Evolutionary conservation across 2,113 vertebrate species (phyloP).

Genomic region (Lutjanus erythropterus): DNA sequence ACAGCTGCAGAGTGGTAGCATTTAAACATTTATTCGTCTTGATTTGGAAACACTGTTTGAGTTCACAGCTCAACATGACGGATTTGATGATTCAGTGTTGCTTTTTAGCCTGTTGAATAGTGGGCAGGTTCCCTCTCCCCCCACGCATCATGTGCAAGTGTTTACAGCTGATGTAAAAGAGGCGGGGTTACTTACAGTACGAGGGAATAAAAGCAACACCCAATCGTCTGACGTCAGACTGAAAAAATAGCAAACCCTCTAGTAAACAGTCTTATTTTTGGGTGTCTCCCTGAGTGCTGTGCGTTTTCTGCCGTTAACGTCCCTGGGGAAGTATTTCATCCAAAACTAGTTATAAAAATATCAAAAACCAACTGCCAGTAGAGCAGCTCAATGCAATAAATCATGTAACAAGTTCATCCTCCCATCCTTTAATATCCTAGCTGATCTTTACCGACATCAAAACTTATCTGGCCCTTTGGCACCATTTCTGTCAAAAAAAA

Average conservation of each 20-base stretch:
- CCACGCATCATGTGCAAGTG: slow-evolving; percentile 40
- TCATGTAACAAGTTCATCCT: slow-evolving; percentile 42
- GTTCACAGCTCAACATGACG: slow-evolving; percentile 39
- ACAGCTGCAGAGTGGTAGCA: slow-evolving; percentile 17
- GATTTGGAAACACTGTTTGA: slow-evolving; percentile 77
- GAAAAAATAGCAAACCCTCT: background rate
- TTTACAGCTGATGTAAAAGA: slow-evolving; percentile 38
- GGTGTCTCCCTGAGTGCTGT: slow-evolving; percentile 37
- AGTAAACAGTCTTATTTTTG: slow-evolving; percentile 14
- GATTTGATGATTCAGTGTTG: slow-evolving; percentile 62
- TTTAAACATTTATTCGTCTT: background rate
- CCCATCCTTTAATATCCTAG: slow-evolving; percentile 32
- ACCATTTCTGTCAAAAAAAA: slow-evolving; percentile 1
- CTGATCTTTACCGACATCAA: slow-evolving; percentile 17
- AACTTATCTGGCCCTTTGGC: slow-evolving; percentile 21
- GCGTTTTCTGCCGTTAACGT: slow-evolving; percentile 23
- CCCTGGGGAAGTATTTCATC: slow-evolving; percentile 22
- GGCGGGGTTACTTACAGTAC: background rate
- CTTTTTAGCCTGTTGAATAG: slow-evolving; percentile 55
- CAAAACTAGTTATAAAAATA: slow-evolving; percentile 14
- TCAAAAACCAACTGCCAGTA: slow-evolving; percentile 42
- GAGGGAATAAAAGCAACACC: slow-evolving; percentile 61
- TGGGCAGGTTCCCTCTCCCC: slow-evolving; percentile 22
- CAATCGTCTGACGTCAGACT: slow-evolving; percentile 47
- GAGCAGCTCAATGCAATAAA: slow-evolving; percentile 77